These are phyloP conservation scores for Miltochrista miniata DNA, from an alignment of 2,888 invertebrate genomes.

Conservation along the genomic window DNA sequence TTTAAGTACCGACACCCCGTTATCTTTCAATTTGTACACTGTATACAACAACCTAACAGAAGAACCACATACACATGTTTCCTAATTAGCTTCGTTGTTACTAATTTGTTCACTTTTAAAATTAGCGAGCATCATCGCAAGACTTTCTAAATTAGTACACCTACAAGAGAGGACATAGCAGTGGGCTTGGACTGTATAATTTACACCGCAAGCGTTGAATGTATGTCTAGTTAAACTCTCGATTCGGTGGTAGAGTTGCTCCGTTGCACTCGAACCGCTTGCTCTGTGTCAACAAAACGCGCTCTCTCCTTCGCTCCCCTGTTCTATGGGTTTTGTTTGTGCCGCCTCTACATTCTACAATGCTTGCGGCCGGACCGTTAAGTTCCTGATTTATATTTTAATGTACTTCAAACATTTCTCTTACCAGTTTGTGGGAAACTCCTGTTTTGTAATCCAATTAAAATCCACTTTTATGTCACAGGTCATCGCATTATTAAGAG, in stretches of 20 bases:
- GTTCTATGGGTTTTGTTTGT: conserved; percentile 64
- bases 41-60: conserved; percentile 8
- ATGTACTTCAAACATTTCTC: conserved; percentile 33
- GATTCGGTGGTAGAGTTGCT: conserved; percentile 25
- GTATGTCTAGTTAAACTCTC: conserved; percentile 18
- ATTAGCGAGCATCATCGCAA: conserved; percentile 14
- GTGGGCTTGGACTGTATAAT: conserved; percentile 46
- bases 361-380: conserved; percentile 36
- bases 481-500: conserved; percentile 49
- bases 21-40: conserved; percentile 22
- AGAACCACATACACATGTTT: neutral
- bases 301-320: conserved; percentile 72
- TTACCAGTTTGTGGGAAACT: conserved; percentile 51
- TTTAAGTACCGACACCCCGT: conserved; percentile 12
- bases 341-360: conserved; percentile 58
- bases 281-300: conserved; percentile 73
- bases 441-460: conserved; percentile 64
- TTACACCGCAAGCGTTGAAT: conserved; percentile 24
- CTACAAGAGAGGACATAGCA: conserved; percentile 42
- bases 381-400: conserved; percentile 31
- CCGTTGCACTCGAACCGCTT: conserved; percentile 47
- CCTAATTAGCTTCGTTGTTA: conserved; percentile 15
- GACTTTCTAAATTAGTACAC: conserved; percentile 27
- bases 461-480: conserved; percentile 47
- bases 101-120: conserved; percentile 22